phyloP scores from a whole-genome alignment of 2,113 vertebrate genomes.

The Brachypodius melanocephalos region DNA sequence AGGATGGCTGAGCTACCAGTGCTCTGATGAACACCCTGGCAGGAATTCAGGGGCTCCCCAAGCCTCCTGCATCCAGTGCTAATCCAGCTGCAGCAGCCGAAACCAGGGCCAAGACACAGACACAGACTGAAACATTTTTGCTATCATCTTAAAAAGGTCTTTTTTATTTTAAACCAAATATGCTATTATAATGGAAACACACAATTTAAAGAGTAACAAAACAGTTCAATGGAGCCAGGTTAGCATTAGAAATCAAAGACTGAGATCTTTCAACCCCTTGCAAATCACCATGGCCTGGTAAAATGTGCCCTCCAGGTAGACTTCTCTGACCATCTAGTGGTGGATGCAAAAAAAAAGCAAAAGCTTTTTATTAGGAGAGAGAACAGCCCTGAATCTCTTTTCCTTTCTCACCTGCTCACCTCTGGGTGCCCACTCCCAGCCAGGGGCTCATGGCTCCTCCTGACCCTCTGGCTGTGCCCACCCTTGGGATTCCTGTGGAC shows the following conservation, averaged over 20 bases:
- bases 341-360: not conserved
- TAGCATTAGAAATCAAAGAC: not conserved
- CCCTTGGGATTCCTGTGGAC: not conserved
- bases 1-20: not conserved
- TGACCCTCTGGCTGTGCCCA: not conserved
- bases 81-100: not conserved
- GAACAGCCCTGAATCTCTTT: not conserved
- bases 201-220: not conserved
- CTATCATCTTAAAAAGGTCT: not conserved
- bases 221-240: not conserved
- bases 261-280: not conserved
- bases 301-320: not conserved
- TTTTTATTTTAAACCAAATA: not conserved
- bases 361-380: constrained; percentile 1
- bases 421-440: not conserved
- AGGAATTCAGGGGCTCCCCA: not conserved
- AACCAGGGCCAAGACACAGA: not conserved
- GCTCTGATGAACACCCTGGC: not conserved
- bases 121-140: not conserved
- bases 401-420: not conserved
- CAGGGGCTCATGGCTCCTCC: not conserved
- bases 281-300: not conserved
- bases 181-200: not conserved
- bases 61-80: not conserved
- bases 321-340: not conserved